Evolutionary conservation across 1,140 invertebrate species (phyloP).

Genomic region (Habropoda laboriosa): DNA sequence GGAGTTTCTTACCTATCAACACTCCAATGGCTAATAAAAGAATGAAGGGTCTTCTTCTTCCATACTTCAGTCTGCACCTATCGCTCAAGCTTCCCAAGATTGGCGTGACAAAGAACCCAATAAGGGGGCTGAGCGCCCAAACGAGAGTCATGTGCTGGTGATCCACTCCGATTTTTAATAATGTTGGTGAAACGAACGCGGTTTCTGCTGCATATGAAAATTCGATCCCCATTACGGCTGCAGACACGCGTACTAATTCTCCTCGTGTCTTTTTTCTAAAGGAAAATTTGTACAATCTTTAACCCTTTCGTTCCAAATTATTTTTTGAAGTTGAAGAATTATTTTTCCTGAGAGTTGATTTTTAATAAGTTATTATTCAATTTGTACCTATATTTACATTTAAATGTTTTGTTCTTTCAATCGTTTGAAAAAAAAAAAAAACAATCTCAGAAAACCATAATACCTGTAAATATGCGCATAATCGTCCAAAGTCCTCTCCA

Average conservation of each 20-base stretch:
- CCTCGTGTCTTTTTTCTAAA: slow-evolving; percentile 88
- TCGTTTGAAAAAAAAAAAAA: no score
- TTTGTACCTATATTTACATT: no score
- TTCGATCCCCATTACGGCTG: slow-evolving; percentile 98
- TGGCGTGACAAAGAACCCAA: slow-evolving; percentile 97
- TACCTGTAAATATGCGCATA: slow-evolving; percentile 91
- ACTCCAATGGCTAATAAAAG: slow-evolving; percentile 94
- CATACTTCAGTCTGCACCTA: slow-evolving; percentile 89
- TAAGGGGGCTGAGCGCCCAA: slow-evolving; percentile 95
- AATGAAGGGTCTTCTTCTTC: slow-evolving; percentile 95
- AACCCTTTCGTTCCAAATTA: neutral
- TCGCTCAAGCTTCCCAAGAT: slow-evolving; percentile 96
- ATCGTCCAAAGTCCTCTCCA: slow-evolving; percentile 81
- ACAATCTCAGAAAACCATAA: neutral
- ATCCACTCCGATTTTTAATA: slow-evolving; percentile 95
- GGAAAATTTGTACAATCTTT: neutral
- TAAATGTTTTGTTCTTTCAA: no score
- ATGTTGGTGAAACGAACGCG: slow-evolving; percentile 96
- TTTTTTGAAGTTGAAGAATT: no score
- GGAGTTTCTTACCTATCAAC: slow-evolving; percentile 87
- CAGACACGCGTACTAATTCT: slow-evolving; percentile 93
- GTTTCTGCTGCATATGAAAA: slow-evolving; percentile 98
- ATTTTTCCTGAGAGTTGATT: neutral
- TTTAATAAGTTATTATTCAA: neutral
- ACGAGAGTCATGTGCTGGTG: slow-evolving; percentile 96